Base-by-base conservation (phyloP, 2,797 vertebrate genomes). In the Phalloptychus januarius region DNA sequence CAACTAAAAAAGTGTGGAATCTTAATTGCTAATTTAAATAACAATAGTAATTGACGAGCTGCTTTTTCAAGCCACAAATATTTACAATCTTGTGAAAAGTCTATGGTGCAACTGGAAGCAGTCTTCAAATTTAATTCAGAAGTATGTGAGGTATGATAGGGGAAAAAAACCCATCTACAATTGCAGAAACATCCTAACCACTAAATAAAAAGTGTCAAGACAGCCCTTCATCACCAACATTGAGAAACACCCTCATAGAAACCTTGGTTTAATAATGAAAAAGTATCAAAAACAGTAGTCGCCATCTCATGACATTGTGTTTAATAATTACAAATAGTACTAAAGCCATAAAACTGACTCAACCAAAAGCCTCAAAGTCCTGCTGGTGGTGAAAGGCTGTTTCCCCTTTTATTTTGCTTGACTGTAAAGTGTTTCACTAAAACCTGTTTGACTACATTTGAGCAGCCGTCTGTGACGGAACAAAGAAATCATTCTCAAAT, bases 401-500 rank as follows among this genome's bases (percentile, higher is more conserved):
- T 13, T 42, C 5, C 0, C 28, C 44, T 61, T 75, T 52, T 6
- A 36, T 76, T 16, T 56, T 42, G 8, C 71, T 76, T 67, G 40
- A 48, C 23, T 4, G 52, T 76, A 28, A 28, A 23, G 0, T 28
- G 44, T 52, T 77, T 77, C 3, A 65, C 28, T 75, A 36, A 38
- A 12, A 80, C 18, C 42, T 15, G 7, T 54, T 72, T n/a, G 25
- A 67, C 44, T 48, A 75, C 63, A 80, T 69, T 52, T 42, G 50
- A 54, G 45, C 20, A 36, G 33, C 54, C 18, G 42, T 73, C 71
- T 69, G 3, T 58, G 63, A 36, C 33, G n/a, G 38, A 76, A 52
- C 71, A 80, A 87, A 78, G 82, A 52, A 58, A 82, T 46, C 50
- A 63, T 54, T 63, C 13, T 5, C 65, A 67, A 10, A 50, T 11